A percentile compares a stretch with the other conserved stretches of the same genome.
phyloP scores from a whole-genome alignment of 2,797 vertebrate species.

The Rallus crepitans region DNA sequence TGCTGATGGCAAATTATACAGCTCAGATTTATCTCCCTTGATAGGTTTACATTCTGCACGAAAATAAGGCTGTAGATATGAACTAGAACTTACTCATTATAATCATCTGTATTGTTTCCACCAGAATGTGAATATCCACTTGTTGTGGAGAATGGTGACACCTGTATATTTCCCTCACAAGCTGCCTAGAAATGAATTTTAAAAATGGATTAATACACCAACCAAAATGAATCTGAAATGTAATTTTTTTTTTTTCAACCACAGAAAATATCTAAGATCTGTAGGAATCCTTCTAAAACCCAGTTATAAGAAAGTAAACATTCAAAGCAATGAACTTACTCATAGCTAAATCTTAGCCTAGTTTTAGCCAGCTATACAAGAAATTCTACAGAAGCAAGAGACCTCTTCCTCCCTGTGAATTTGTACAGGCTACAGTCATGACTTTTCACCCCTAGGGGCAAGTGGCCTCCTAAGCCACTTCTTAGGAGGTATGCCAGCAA shows the following conservation, averaged over 20 bases:
- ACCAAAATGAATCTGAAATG: background rate
- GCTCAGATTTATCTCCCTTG: background rate
- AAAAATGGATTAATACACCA: background rate
- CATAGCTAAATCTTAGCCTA: background rate
- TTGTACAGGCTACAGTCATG: background rate
- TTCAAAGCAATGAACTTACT: background rate
- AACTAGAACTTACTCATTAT: conserved; percentile 82
- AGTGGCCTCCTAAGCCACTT: background rate
- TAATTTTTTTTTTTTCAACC: background rate
- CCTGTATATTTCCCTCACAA: conserved; percentile 92
- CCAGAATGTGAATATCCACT: conserved; percentile 76
- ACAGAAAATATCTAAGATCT: background rate
- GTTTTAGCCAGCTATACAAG: background rate
- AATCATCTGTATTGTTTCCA: conserved; percentile 84
- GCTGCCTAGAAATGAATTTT: conserved; percentile 84
- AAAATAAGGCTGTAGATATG: background rate
- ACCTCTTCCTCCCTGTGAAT: background rate
- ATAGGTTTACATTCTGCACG: background rate
- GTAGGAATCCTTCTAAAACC: background rate
- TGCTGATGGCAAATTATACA: background rate
- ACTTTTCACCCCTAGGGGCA: background rate
- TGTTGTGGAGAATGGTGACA: conserved; percentile 72
- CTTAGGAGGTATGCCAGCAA: background rate
- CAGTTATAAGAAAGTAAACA: background rate
- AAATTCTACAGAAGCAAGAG: background rate